phyloP scores from a whole-genome alignment of 2,888 invertebrate species.

The Hypselothyrea guttata region DNA sequence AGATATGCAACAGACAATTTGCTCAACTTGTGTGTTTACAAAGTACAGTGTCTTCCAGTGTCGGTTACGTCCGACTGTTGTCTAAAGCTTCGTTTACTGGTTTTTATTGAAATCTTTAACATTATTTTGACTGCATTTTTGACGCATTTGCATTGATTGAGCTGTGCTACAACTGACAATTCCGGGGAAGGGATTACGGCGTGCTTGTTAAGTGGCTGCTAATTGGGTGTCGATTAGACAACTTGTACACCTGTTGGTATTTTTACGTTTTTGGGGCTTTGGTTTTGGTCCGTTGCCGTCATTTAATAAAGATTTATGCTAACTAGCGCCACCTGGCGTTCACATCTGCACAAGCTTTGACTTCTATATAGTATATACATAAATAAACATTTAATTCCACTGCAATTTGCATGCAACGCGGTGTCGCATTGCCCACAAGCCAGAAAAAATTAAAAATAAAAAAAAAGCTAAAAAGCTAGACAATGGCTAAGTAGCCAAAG shows the following conservation, averaged over 20 bases:
- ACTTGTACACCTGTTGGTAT: constrained; percentile 36
- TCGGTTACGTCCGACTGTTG: no score
- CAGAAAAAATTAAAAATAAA: constrained; percentile 1
- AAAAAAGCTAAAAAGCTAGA: constrained; percentile 5
- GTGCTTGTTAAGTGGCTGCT: constrained; percentile 37
- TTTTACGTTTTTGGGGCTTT: no score
- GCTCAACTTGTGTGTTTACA: no score
- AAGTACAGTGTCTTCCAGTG: no score
- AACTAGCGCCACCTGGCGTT: constrained; percentile 46
- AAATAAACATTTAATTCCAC: constrained; percentile 18
- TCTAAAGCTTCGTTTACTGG: no score
- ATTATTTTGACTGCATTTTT: no score
- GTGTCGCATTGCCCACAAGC: constrained; percentile 36
- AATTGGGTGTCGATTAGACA: constrained; percentile 37
- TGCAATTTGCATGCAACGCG: constrained; percentile 44
- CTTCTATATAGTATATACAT: no score
- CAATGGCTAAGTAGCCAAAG: constrained; percentile 35
- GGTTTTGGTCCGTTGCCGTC: constrained; percentile 42
- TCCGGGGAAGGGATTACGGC: neutral
- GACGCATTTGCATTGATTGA: no score
- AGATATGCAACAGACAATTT: no score
- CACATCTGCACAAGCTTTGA: no score
- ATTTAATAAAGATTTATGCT: constrained; percentile 47
- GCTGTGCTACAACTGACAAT: no score
- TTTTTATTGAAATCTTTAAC: no score